Evolutionary conservation across 2,888 invertebrate genomes (phyloP).

Genomic region (Drosophila setosimentum): DNA sequence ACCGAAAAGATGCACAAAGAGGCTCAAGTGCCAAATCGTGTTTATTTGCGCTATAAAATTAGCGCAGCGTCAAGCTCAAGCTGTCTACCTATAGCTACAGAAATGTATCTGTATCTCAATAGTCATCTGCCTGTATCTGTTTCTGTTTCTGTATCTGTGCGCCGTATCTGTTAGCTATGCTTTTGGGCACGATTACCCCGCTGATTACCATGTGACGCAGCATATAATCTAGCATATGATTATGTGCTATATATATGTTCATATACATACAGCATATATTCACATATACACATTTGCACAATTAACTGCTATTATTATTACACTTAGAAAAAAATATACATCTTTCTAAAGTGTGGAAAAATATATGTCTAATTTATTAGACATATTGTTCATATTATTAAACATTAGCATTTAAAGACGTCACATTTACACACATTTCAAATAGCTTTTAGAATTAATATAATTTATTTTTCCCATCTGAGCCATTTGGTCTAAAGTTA

Average conservation of each 20-base stretch:
- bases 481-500: neutral
- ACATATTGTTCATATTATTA: neutral
- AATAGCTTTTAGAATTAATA: neutral
- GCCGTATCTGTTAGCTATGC: slow-evolving; percentile 31
- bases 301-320: slow-evolving; percentile 28
- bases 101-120: slow-evolving; percentile 25
- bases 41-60: slow-evolving; percentile 79
- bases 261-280: slow-evolving; percentile 10
- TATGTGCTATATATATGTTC: slow-evolving; percentile 43
- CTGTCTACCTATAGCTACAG: slow-evolving; percentile 8
- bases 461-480: neutral
- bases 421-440: no score
- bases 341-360: neutral
- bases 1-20: slow-evolving; percentile 34
- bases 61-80: slow-evolving; percentile 58
- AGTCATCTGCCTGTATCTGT: slow-evolving; percentile 25
- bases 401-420: neutral
- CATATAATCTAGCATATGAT: slow-evolving; percentile 68
- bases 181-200: slow-evolving; percentile 66
- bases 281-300: slow-evolving; percentile 4
- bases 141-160: slow-evolving; percentile 21
- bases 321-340: neutral
- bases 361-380: neutral
- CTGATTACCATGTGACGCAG: slow-evolving; percentile 73
- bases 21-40: slow-evolving; percentile 79